Percentiles rank a stretch among this genome's conserved stretches.
These are phyloP conservation scores for Parochlus steinenii DNA, from an alignment of 2,888 invertebrate genomes.

Conservation along the genomic window DNA sequence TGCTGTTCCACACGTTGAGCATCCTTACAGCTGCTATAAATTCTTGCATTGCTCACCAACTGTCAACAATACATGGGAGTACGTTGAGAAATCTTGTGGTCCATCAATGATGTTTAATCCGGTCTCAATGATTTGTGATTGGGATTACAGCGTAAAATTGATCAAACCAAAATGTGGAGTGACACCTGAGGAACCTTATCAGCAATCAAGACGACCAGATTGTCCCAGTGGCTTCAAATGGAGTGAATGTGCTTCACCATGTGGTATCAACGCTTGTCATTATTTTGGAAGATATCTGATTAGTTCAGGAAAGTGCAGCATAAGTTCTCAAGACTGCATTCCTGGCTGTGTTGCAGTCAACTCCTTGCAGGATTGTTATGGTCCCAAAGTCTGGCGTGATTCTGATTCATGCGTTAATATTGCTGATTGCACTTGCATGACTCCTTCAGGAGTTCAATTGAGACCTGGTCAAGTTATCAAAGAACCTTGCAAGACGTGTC, in stretches of 20 bases:
- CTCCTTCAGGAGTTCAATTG: conserved; percentile 40
- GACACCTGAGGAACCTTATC: conserved; percentile 12
- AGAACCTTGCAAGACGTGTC: conserved; percentile 55
- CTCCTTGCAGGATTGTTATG: conserved; percentile 31
- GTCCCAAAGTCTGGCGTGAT: conserved; percentile 47
- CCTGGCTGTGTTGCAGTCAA: conserved; percentile 11
- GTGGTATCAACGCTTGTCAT: conserved; percentile 46
- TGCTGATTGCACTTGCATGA: conserved; percentile 60
- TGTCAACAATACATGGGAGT: conserved; percentile 26
- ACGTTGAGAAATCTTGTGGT: conserved; percentile 49
- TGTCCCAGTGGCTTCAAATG: conserved; percentile 8
- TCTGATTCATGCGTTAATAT: conserved; percentile 50
- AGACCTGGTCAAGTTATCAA: conserved; percentile 30
- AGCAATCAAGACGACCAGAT: too few species aligned
- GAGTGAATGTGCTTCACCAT: conserved; percentile 49
- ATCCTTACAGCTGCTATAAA: conserved; percentile 46
- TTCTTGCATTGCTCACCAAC: conserved; percentile 51
- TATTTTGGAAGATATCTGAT: conserved; percentile 36
- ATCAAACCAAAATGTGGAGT: conserved; percentile 42
- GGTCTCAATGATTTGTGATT: conserved; percentile 42
- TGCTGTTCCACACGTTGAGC: conserved; percentile 38
- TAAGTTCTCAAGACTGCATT: conserved; percentile 5
- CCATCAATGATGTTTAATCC: conserved; percentile 50
- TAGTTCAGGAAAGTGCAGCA: conserved; percentile 28
- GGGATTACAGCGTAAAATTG: conserved; percentile 38